These are phyloP conservation scores for Daphoenositta chrysoptera DNA, from an alignment of 2,113 vertebrate species.

Conservation along the genomic window DNA sequence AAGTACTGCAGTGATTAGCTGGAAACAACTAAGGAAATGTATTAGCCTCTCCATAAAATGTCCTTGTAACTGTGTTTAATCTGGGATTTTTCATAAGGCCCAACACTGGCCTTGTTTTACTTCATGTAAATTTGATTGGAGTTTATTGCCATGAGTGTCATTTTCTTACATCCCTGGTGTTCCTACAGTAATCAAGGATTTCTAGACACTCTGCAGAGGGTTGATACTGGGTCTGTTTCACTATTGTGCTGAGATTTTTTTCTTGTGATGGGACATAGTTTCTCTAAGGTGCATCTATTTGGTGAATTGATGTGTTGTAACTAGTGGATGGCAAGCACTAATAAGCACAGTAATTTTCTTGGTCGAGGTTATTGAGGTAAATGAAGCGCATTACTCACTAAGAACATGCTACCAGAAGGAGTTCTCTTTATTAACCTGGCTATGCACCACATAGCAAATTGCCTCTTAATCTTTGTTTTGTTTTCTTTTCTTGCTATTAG, in stretches of 20 bases:
- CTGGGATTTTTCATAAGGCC: not conserved
- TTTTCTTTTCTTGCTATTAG: not conserved
- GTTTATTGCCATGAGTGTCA: not conserved
- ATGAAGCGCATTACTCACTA: constrained; percentile 45
- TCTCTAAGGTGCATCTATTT: not conserved
- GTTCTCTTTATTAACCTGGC: constrained; percentile 34
- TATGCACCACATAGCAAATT: constrained; percentile 36
- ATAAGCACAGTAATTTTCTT: constrained; percentile 21
- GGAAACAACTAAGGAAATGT: not conserved
- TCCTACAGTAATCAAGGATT: not conserved
- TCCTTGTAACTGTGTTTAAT: not conserved
- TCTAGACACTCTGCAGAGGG: not conserved
- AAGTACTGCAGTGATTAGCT: not conserved
- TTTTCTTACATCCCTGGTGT: not conserved
- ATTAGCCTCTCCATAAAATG: not conserved
- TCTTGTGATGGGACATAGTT: not conserved
- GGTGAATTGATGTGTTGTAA: not conserved
- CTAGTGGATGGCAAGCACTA: not conserved
- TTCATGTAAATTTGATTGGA: not conserved
- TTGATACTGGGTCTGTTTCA: not conserved
- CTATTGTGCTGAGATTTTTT: not conserved
- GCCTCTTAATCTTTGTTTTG: constrained; percentile 36
- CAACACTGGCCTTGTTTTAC: not conserved
- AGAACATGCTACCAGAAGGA: constrained; percentile 38
- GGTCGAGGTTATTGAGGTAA: constrained; percentile 19